Percentiles rank a stretch among this genome's conserved stretches.
These are phyloP conservation scores for Perognathus longimembris DNA, from an alignment of 2,113 vertebrate genomes.

Conservation along the genomic window DNA sequence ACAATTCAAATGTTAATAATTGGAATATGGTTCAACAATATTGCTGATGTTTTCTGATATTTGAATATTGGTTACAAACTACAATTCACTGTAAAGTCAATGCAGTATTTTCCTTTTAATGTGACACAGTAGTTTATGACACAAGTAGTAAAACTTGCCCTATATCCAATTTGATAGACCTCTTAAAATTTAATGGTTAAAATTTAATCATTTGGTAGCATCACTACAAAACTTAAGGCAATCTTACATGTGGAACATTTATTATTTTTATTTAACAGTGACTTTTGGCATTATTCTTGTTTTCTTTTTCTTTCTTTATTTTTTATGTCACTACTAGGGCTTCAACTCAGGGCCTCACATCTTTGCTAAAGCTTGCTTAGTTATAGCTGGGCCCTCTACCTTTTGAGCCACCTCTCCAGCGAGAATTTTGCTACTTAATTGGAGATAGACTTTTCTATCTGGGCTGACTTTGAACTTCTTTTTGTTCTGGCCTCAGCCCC, in stretches of 20 bases:
- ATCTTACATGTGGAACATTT: neutral
- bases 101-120: neutral
- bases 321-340: no score
- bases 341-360: no score
- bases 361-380: no score
- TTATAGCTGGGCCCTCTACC: no score
- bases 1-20: neutral
- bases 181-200: neutral
- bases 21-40: neutral
- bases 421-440: no score
- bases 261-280: neutral
- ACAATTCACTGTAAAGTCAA: neutral
- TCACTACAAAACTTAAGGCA: neutral
- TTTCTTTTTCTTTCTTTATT: no score
- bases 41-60: slow-evolving; percentile 33
- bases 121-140: neutral
- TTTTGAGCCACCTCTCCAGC: no score
- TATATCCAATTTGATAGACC: neutral
- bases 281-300: neutral
- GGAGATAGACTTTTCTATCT: no score
- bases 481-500: no score
- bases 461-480: no score
- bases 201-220: neutral
- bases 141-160: neutral
- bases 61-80: slow-evolving; percentile 23